Evolutionary conservation across 2,113 vertebrate species (phyloP).

Genomic region (Catagonus wagneri): DNA sequence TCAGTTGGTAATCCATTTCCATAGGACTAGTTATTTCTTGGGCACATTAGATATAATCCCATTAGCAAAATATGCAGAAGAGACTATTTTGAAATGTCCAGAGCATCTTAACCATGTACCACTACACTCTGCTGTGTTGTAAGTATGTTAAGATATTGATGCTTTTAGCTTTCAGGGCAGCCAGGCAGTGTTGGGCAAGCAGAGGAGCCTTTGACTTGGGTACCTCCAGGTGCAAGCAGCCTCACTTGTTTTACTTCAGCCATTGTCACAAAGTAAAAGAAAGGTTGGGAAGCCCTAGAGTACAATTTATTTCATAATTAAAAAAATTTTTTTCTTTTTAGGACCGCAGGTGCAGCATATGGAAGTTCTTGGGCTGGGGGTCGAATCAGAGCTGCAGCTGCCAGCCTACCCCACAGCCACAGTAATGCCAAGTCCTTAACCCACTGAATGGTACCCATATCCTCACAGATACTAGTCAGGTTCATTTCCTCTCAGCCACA

Average conservation of each 20-base stretch:
- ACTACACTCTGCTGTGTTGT: not conserved
- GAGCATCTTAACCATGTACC: not conserved
- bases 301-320: not conserved
- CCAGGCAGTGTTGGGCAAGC: not conserved
- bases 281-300: not conserved
- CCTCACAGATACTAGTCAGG: no score
- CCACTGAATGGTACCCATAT: no score
- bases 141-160: not conserved
- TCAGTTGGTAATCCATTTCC: conserved; percentile 40
- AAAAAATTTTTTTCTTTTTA: no score
- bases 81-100: conserved; percentile 31
- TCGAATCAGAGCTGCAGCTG: no score
- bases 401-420: no score
- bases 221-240: not conserved
- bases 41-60: not conserved
- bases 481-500: no score
- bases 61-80: conserved; percentile 36
- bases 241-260: conserved; percentile 30
- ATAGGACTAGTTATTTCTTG: conserved; percentile 27
- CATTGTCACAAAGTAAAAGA: not conserved
- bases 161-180: not conserved
- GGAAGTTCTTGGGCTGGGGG: no score
- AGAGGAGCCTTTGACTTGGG: not conserved
- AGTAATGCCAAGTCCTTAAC: no score
- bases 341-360: no score